Evolutionary conservation across 2,113 vertebrate species (phyloP).

Genomic region (Plectropomus leopardus): DNA sequence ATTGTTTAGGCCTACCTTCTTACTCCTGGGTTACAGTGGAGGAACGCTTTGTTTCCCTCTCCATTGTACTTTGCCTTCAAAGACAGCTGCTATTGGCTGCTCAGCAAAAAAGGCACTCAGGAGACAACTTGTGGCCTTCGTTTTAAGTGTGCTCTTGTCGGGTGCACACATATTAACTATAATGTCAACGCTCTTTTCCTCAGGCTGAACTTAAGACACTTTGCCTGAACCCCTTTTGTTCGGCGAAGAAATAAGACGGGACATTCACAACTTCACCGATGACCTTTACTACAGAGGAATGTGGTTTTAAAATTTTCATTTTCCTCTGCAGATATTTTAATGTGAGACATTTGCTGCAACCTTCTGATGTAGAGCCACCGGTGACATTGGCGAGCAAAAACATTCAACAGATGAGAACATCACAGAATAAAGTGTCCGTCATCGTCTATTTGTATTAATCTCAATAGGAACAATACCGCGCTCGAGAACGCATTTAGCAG

Average conservation of each 20-base stretch:
- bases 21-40: slow-evolving; percentile 67
- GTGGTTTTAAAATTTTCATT: not conserved
- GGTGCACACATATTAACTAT: slow-evolving; percentile 42
- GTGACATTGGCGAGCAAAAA: not conserved
- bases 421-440: not conserved
- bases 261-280: slow-evolving; percentile 13
- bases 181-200: slow-evolving; percentile 36
- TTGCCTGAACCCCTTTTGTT: slow-evolving; percentile 33
- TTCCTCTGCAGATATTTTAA: not conserved
- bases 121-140: slow-evolving; percentile 60
- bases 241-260: slow-evolving; percentile 12
- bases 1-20: slow-evolving; percentile 81
- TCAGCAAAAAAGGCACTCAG: slow-evolving; percentile 70
- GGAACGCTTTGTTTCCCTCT: slow-evolving; percentile 68
- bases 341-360: slow-evolving; percentile 11
- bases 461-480: slow-evolving; percentile 15
- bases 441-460: slow-evolving; percentile 48
- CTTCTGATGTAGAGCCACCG: not conserved
- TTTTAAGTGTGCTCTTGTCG: slow-evolving; percentile 52
- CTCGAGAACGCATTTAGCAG: slow-evolving; percentile 34
- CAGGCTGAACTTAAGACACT: slow-evolving; percentile 17
- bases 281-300: slow-evolving; percentile 30
- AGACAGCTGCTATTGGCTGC: slow-evolving; percentile 71
- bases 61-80: slow-evolving; percentile 77
- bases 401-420: slow-evolving; percentile 1